These are phyloP conservation scores for Lethenteron camtschaticum DNA, from an alignment of 2,113 vertebrate species.

Conservation along the genomic window DNA sequence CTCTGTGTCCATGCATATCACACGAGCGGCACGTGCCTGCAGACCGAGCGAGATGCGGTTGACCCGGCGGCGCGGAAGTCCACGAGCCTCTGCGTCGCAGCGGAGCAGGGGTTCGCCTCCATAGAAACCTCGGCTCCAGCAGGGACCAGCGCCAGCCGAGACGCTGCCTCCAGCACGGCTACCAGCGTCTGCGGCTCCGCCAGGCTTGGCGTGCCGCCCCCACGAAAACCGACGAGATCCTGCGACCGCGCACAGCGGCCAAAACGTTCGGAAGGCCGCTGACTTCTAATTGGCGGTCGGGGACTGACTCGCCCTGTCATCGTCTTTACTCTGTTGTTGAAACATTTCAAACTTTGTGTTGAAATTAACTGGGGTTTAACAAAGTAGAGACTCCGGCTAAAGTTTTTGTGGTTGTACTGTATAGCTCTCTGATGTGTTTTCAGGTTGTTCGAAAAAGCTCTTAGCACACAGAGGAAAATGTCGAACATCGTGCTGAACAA, in stretches of 20 bases:
- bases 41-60: conserved; percentile 66
- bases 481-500: too few species aligned
- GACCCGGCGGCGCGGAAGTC: conserved; percentile 37
- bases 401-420: too few species aligned
- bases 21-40: conserved; percentile 31
- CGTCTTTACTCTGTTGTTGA: neutral
- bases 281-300: too few species aligned
- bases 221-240: conserved; percentile 61
- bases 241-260: conserved; percentile 13
- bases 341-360: too few species aligned
- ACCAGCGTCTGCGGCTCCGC: conserved; percentile 37
- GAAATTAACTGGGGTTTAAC: too few species aligned
- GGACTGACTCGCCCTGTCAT: neutral
- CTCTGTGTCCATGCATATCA: neutral
- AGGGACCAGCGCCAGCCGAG: conserved; percentile 18
- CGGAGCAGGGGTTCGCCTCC: conserved; percentile 58
- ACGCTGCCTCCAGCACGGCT: conserved; percentile 33
- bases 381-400: too few species aligned
- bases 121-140: conserved; percentile 38
- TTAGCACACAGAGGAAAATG: too few species aligned
- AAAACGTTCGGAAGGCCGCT: neutral
- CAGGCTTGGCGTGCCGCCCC: conserved; percentile 67
- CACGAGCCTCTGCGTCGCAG: conserved; percentile 18
- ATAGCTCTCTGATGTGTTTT: too few species aligned
- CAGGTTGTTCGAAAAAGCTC: too few species aligned